Conservation (phyloP, 2,113 vertebrate genomes). For the Campylomormyrus numenius region DNA sequence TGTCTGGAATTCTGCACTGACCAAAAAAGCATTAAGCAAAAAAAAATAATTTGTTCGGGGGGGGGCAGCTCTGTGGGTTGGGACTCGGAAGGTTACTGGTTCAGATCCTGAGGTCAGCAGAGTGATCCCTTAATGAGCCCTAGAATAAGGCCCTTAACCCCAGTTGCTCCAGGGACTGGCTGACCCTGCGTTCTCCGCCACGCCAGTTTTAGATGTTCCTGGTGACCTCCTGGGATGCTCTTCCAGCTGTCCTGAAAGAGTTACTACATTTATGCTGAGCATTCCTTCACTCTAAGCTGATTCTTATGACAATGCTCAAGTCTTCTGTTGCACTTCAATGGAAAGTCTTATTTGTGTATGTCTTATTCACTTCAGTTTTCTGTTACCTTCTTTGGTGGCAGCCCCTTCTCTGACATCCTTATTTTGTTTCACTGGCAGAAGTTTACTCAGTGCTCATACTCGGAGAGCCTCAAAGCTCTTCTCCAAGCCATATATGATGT, state of each 20-base stretch:
- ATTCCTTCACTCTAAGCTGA: background rate
- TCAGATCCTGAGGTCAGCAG: background rate
- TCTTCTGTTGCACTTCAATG: background rate
- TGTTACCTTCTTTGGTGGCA: background rate
- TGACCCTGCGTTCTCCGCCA: background rate
- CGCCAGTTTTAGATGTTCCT: background rate
- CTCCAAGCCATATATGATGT: constrained; percentile 53
- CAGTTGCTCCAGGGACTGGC: background rate
- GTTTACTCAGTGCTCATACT: constrained; percentile 47
- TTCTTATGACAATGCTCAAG: background rate
- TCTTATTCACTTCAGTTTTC: too few species aligned
- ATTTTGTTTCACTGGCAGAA: constrained; percentile 36
- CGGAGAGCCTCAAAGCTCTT: constrained; percentile 53
- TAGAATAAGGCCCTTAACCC: background rate
- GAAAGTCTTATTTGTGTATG: background rate
- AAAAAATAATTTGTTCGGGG: background rate
- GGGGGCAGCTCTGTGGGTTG: background rate
- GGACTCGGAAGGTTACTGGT: background rate
- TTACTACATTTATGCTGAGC: background rate
- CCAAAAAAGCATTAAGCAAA: background rate
- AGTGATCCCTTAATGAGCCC: background rate
- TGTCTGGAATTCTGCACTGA: background rate
- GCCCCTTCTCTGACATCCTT: background rate
- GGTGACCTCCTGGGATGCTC: background rate
- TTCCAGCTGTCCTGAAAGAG: background rate